Conservation (phyloP, 2,113 vertebrate genomes). For the Acinonyx jubatus region DNA sequence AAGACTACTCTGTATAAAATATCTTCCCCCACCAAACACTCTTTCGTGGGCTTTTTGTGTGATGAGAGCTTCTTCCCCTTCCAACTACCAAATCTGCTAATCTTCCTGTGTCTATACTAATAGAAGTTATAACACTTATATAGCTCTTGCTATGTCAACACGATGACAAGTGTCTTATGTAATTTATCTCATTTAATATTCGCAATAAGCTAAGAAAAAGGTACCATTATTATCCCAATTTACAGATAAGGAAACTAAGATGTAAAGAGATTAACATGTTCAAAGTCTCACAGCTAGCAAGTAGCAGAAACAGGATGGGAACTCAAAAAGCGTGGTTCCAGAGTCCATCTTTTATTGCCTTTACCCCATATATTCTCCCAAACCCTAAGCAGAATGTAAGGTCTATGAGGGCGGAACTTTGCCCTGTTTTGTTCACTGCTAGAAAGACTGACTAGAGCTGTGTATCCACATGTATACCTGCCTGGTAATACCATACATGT, state of each 20-base stretch:
- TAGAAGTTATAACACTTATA: not conserved
- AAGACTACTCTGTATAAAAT: not conserved
- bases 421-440: not conserved
- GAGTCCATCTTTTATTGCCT: not conserved
- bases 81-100: not conserved
- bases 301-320: not conserved
- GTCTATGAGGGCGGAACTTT: not conserved
- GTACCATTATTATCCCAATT: not conserved
- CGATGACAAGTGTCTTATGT: not conserved
- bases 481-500: not conserved
- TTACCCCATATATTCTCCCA: not conserved
- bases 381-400: not conserved
- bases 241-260: constrained; percentile 11
- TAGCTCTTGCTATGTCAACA: not conserved
- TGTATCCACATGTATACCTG: not conserved
- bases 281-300: not conserved
- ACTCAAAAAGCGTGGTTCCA: not conserved
- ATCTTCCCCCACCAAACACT: not conserved
- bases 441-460: not conserved
- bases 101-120: not conserved
- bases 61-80: not conserved
- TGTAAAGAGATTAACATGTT: not conserved
- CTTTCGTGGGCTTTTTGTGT: not conserved
- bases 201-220: not conserved
- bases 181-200: not conserved